Conservation (phyloP, 2,113 vertebrate genomes). For the Rhagologus leucostigma region DNA sequence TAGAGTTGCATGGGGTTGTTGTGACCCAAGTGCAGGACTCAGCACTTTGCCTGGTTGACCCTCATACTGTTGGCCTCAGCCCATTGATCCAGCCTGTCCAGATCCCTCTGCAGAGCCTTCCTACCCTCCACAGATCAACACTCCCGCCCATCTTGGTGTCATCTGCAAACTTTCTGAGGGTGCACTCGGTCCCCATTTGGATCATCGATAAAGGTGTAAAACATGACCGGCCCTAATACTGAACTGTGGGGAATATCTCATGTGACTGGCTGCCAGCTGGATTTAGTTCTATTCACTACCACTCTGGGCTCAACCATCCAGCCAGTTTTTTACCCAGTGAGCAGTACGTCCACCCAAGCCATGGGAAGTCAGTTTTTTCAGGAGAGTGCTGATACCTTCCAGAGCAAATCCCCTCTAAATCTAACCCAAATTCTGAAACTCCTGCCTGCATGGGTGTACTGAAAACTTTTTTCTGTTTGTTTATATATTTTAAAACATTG, state of each 20-base stretch:
- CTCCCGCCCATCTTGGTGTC: fast-evolving
- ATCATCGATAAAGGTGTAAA: neutral
- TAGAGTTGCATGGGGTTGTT: too few relatives aligned
- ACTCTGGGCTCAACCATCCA: neutral
- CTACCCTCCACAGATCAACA: neutral
- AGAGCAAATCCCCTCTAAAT: neutral
- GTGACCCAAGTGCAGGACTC: neutral
- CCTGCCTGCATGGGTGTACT: neutral
- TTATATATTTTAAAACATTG: neutral
- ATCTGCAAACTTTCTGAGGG: neutral
- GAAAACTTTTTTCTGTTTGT: neutral
- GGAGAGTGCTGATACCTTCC: neutral
- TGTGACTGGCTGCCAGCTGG: neutral
- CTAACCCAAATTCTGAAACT: neutral
- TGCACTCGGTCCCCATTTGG: neutral
- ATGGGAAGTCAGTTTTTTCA: neutral
- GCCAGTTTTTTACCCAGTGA: neutral
- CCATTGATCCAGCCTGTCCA: neutral
- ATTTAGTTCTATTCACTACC: neutral
- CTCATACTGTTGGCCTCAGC: neutral
- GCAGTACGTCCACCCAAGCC: neutral
- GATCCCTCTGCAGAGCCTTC: neutral
- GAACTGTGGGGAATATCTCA: neutral
- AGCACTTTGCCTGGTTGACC: too few relatives aligned
- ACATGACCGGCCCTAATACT: too few relatives aligned